A percentile compares a stretch with the other conserved stretches of the same genome.
Evolutionary conservation across 2,888 invertebrate species (phyloP).

Genomic region (Desoria tigrina): DNA sequence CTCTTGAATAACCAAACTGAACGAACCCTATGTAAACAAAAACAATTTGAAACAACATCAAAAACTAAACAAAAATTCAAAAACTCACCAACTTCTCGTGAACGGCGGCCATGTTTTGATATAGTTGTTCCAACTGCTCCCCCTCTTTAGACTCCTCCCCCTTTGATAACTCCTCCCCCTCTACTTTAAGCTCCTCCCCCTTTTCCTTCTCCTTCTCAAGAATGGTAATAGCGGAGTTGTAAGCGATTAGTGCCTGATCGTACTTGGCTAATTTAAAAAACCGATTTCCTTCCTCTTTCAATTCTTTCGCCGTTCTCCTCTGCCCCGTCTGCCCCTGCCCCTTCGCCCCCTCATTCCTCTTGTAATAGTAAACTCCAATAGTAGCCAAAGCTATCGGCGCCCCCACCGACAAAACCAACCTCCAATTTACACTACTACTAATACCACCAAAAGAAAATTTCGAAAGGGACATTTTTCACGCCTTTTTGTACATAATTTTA

Average conservation of each 20-base stretch:
- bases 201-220: no score
- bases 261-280: conserved; percentile 83
- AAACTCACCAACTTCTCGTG: conserved; percentile 76
- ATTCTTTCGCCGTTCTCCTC: conserved; percentile 52
- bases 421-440: no score
- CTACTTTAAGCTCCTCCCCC: no score
- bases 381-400: no score
- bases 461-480: no score
- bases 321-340: no score
- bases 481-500: no score
- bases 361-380: no score
- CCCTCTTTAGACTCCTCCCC: conserved; percentile 74
- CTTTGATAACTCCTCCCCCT: no score
- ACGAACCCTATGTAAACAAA: conserved; percentile 64
- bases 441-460: no score
- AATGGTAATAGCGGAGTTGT: conserved; percentile 92
- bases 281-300: conserved; percentile 85
- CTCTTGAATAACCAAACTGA: conserved; percentile 80
- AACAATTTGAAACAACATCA: conserved; percentile 5
- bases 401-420: no score
- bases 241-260: conserved; percentile 84
- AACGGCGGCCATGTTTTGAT: conserved; percentile 93
- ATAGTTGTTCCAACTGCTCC: conserved; percentile 82
- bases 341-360: no score
- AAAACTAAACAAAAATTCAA: conserved; percentile 9